Evolutionary conservation across 2,113 vertebrate genomes (phyloP).

Genomic region (Siniperca chuatsi): DNA sequence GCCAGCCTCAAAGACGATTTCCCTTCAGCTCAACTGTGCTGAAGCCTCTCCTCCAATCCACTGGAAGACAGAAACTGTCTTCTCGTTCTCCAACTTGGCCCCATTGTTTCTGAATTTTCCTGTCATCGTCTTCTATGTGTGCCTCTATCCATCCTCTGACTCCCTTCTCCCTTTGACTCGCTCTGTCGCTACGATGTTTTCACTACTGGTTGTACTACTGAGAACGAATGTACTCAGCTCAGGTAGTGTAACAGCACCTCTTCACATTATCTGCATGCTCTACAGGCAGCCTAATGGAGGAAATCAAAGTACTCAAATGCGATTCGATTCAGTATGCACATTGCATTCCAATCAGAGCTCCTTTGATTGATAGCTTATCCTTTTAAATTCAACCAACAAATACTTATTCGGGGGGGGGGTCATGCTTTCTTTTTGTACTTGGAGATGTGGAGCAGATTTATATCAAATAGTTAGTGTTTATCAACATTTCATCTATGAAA

Average conservation of each 20-base stretch:
- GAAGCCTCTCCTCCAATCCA: conserved; percentile 67
- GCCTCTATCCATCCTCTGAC: conserved; percentile 13
- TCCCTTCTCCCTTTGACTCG: conserved; percentile 23
- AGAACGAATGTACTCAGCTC: conserved; percentile 47
- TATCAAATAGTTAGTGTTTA: conserved; percentile 49
- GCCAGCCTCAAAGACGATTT: conserved; percentile 71
- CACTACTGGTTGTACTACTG: conserved; percentile 21
- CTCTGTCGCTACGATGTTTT: conserved; percentile 44
- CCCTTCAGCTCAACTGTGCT: conserved; percentile 70
- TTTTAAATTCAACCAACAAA: conserved; percentile 54
- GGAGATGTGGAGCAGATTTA: conserved; percentile 42
- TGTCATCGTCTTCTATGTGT: conserved; percentile 33
- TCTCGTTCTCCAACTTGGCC: conserved; percentile 16
- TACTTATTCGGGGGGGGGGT: background rate
- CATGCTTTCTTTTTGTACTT: conserved; percentile 36
- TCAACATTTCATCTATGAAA: conserved; percentile 67
- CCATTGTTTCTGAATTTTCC: conserved; percentile 55
- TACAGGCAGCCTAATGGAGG: conserved; percentile 79
- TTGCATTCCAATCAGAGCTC: conserved; percentile 70
- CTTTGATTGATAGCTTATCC: conserved; percentile 50
- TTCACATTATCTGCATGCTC: conserved; percentile 75
- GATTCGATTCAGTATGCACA: conserved; percentile 72
- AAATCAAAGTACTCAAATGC: conserved; percentile 80
- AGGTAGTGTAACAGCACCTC: conserved; percentile 64
- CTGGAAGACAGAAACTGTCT: conserved; percentile 52